Conservation (phyloP, 2,888 invertebrate genomes). For the Melikaiella ostensackeni region DNA sequence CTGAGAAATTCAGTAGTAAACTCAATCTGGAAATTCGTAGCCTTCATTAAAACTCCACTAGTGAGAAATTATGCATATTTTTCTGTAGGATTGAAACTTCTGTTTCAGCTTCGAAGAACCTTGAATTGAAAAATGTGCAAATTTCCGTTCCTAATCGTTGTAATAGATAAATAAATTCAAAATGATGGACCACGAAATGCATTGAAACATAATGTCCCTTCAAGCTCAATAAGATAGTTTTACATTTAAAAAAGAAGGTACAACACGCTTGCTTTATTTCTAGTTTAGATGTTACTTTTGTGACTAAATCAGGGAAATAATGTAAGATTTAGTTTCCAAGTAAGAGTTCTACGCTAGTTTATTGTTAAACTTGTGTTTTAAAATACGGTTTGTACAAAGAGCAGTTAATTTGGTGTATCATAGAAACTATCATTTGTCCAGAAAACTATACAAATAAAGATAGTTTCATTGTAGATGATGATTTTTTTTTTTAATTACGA, state of each 20-base stretch:
- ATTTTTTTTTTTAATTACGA: no score
- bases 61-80: background rate
- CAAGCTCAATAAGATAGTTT: slow-evolving; percentile 12
- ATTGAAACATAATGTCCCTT: background rate
- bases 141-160: background rate
- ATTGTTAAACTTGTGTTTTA: background rate
- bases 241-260: background rate
- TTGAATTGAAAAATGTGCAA: background rate
- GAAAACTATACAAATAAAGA: no score
- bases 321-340: background rate
- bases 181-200: background rate
- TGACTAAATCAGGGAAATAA: background rate
- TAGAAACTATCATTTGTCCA: no score
- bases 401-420: background rate
- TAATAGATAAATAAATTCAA: background rate
- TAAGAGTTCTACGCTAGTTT: background rate
- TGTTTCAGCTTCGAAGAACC: background rate
- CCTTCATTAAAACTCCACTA: background rate
- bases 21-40: background rate
- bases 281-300: background rate
- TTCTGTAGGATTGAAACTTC: background rate
- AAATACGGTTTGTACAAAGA: background rate
- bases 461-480: no score
- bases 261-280: background rate
- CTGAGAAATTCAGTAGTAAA: background rate